Conservation (phyloP, 2,797 vertebrate genomes). For the Ceyx erithaca region DNA sequence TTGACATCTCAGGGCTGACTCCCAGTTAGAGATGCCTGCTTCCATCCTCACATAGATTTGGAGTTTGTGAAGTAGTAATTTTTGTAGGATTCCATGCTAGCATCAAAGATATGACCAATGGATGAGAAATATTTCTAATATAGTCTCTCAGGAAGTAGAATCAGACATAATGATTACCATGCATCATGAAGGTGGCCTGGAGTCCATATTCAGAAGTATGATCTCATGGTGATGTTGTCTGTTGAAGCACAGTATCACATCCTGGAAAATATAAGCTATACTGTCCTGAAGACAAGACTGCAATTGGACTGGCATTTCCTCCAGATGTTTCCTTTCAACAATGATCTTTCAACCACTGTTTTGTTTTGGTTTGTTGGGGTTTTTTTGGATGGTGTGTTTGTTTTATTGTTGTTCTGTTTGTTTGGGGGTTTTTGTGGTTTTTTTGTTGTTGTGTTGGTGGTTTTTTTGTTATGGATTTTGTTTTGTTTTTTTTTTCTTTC, state of each 20-base stretch:
- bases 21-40: background rate
- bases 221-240: conserved; percentile 35
- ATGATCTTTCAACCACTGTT: conserved; percentile 7
- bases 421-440: too few species aligned
- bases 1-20: background rate
- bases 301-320: conserved; percentile 60
- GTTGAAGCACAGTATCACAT: conserved; percentile 43
- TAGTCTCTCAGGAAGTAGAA: conserved; percentile 34
- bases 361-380: background rate
- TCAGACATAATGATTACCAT: conserved; percentile 9
- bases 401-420: too few species aligned
- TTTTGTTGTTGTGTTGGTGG: too few species aligned
- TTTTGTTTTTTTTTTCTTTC: background rate
- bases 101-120: background rate
- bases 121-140: conserved; percentile 6
- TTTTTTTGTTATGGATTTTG: background rate
- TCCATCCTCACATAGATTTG: background rate
- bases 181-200: background rate
- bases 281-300: conserved; percentile 34
- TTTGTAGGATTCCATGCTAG: background rate
- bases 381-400: background rate
- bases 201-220: conserved; percentile 33
- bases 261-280: conserved; percentile 28
- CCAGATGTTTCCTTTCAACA: conserved; percentile 63
- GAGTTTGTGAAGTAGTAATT: background rate